Conservation (phyloP, 2,113 vertebrate species). For the Caracal caracal region DNA sequence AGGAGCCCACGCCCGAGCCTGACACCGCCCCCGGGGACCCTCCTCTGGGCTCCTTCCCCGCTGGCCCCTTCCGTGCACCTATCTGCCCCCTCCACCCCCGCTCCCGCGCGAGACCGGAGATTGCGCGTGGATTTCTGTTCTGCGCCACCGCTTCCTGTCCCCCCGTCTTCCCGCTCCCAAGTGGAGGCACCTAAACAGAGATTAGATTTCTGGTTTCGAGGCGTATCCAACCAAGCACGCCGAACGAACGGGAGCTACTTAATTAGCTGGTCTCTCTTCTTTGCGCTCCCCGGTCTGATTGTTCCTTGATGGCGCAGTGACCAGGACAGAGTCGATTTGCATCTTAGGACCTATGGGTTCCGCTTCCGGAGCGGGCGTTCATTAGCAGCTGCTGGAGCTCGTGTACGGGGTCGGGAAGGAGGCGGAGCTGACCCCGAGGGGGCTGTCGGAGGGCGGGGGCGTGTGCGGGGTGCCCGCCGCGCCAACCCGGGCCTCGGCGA, state of each 20-base stretch:
- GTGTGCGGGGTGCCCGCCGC: conserved; percentile 86
- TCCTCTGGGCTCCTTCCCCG: neutral
- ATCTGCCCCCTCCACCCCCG: conserved; percentile 20
- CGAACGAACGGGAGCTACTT: conserved; percentile 59
- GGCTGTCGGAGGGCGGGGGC: conserved; percentile 86
- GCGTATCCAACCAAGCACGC: conserved; percentile 73
- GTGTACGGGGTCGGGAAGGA: conserved; percentile 92
- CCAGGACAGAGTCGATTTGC: conserved; percentile 75
- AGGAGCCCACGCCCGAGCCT: neutral
- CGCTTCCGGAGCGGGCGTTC: conserved; percentile 67
- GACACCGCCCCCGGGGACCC: neutral
- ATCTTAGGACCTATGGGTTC: conserved; percentile 75
- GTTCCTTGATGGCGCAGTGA: conserved; percentile 45
- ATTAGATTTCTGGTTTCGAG: conserved; percentile 82
- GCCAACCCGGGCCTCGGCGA: conserved; percentile 88
- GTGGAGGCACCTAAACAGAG: conserved; percentile 85
- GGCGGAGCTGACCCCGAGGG: conserved; percentile 88
- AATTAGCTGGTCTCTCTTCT: conserved; percentile 41
- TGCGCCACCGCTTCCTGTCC: conserved; percentile 73
- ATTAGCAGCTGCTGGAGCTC: conserved; percentile 94
- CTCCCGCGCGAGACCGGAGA: conserved; percentile 86
- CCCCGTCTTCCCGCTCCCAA: conserved; percentile 75
- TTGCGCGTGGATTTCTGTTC: conserved; percentile 83
- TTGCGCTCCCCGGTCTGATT: conserved; percentile 62
- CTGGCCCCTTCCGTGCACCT: neutral